These are phyloP conservation scores for Lepus townsendii DNA, from an alignment of 2,797 vertebrate species.

Conservation along the genomic window DNA sequence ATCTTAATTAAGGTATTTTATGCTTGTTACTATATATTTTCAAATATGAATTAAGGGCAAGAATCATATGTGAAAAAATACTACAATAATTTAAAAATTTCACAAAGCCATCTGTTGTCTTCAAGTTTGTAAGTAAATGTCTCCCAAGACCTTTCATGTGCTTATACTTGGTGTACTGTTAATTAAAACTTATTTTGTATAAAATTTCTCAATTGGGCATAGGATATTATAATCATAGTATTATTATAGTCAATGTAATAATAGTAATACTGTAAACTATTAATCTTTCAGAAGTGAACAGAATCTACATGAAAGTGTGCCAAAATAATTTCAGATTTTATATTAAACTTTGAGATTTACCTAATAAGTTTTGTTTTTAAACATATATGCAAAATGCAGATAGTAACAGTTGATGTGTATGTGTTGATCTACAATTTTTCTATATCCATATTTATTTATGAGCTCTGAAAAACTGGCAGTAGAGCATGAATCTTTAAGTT, in stretches of 20 bases:
- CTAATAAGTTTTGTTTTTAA: constrained; percentile 30
- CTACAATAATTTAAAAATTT: neutral
- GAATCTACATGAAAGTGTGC: neutral
- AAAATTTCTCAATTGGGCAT: neutral
- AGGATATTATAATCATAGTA: neutral
- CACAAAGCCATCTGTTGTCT: neutral
- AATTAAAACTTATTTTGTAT: neutral
- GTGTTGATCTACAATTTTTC: neutral
- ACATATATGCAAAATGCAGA: neutral
- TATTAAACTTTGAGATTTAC: constrained; percentile 14
- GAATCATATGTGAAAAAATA: neutral
- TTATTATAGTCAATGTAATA: neutral
- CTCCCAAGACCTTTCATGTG: neutral
- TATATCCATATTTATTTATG: neutral
- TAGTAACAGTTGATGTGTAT: neutral
- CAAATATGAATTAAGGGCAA: constrained; percentile 26
- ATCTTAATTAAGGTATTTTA: constrained; percentile 13
- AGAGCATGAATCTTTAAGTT: neutral
- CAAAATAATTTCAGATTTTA: neutral
- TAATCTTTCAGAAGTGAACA: constrained; percentile 8
- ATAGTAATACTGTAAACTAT: constrained; percentile 16
- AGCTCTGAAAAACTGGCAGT: neutral
- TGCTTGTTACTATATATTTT: constrained; percentile 1
- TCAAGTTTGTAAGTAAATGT: neutral
- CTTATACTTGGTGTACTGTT: neutral